These are phyloP conservation scores for Azorinus chamasolen DNA, from an alignment of 2,888 invertebrate genomes.

Conservation along the genomic window DNA sequence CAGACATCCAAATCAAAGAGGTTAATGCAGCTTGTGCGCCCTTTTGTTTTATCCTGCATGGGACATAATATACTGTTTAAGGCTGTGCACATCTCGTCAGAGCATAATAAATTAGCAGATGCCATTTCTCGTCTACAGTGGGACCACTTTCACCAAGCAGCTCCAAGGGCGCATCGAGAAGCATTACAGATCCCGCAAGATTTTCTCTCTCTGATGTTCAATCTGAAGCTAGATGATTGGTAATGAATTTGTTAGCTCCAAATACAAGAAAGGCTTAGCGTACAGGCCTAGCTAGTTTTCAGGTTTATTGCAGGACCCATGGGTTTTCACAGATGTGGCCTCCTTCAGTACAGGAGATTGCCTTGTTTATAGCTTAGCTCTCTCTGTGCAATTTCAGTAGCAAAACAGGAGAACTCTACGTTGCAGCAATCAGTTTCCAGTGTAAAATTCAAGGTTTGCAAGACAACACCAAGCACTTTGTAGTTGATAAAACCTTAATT, in stretches of 20 bases:
- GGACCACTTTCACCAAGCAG: background rate
- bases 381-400: background rate
- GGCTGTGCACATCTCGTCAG: background rate
- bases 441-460: background rate
- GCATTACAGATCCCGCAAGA: too few species aligned
- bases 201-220: too few species aligned
- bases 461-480: constrained; percentile 2
- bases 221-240: constrained; percentile 1
- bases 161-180: too few species aligned
- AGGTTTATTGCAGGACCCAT: background rate
- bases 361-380: constrained; percentile 2
- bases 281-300: background rate
- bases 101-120: background rate
- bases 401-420: background rate
- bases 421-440: constrained; percentile 5
- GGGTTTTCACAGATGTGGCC: background rate
- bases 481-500: background rate
- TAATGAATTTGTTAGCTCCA: background rate
- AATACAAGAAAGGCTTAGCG: constrained; percentile 1
- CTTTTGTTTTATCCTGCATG: constrained; percentile 2
- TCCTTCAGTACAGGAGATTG: background rate
- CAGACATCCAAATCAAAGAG: background rate
- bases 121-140: constrained; percentile 6
- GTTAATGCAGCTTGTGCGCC: constrained; percentile 1
- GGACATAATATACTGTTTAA: background rate